Base-by-base conservation (phyloP, 2,797 vertebrate genomes). In the Gastrophryne carolinensis region DNA sequence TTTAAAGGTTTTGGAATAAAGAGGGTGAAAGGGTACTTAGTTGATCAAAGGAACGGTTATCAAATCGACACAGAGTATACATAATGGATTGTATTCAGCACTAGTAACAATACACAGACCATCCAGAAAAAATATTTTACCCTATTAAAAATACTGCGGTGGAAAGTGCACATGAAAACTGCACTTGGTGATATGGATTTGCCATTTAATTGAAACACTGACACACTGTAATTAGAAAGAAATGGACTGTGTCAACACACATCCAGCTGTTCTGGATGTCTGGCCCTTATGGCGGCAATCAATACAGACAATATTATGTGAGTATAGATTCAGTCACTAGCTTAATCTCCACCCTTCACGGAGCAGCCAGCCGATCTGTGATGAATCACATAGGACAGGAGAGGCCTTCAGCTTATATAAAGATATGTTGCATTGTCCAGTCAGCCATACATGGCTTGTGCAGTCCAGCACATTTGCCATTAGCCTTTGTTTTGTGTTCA, bases 101-200 rank as follows among this genome's bases (percentile, higher is more conserved):
- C n/a, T n/a, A n/a, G 9, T 39, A 44, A 44, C n/a, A 17, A 44
- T 44, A 17, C 37, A 41, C 39, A 44, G 39, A 44, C 15, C 15
- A 4, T 13, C 2, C 15, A n/a, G 15, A 17, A 8, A 37, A 39
- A 39, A 7, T 15, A 3, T 32, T 57, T 56, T 35, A 37, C 23
- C 24, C 19, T 10, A 15, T 11, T 63, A 41, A 64, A 19, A 64
- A 64, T 27, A 49, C 41, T 15, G 41, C 47, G 30, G 26, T 30
- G 9, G 26, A n/a, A 47, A 47, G 30, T 41, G n/a, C 62, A 64
- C 62, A 30, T 64, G 7, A 30, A 64, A 49, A 49, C 62, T 64
- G 26, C 62, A 64, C 62, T 64, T 64, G 32, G 39, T 32, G 17
- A 64, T 64, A 49, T 64, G n/a, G 62, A 64, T 64, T 64, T 64